phyloP scores from a whole-genome alignment of 2,888 invertebrate species.

The Nomada flava region DNA sequence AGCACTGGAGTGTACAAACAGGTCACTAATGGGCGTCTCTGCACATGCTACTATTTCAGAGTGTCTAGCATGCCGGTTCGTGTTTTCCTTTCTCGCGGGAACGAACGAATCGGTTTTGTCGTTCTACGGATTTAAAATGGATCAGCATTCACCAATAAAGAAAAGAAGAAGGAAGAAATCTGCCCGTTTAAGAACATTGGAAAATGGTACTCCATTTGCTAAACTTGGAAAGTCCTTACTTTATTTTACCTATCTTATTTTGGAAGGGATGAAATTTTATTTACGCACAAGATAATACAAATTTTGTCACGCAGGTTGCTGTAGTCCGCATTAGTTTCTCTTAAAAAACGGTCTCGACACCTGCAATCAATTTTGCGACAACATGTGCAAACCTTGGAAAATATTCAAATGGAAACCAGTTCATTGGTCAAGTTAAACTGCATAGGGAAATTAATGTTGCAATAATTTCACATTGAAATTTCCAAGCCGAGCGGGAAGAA shows the following conservation, averaged over 20 bases:
- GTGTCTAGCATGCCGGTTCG: background rate
- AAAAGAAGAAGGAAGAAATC: background rate
- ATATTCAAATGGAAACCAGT: too few species aligned
- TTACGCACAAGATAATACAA: too few species aligned
- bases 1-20: slow-evolving; percentile 70
- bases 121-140: background rate
- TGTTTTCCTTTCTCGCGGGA: background rate
- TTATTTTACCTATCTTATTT: too few species aligned
- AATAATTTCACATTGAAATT: background rate
- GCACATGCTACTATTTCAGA: slow-evolving; percentile 46
- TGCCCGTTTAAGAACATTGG: background rate
- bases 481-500: background rate
- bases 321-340: too few species aligned
- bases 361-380: too few species aligned
- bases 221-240: too few species aligned
- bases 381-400: too few species aligned
- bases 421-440: too few species aligned
- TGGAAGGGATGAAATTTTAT: too few species aligned
- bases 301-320: too few species aligned
- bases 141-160: background rate
- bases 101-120: slow-evolving; percentile 9
- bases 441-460: background rate
- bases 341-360: too few species aligned
- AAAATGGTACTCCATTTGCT: background rate
- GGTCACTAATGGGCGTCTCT: slow-evolving; percentile 71